phyloP scores from a whole-genome alignment of 2,888 invertebrate species.

The Ormyrus rosae region DNA sequence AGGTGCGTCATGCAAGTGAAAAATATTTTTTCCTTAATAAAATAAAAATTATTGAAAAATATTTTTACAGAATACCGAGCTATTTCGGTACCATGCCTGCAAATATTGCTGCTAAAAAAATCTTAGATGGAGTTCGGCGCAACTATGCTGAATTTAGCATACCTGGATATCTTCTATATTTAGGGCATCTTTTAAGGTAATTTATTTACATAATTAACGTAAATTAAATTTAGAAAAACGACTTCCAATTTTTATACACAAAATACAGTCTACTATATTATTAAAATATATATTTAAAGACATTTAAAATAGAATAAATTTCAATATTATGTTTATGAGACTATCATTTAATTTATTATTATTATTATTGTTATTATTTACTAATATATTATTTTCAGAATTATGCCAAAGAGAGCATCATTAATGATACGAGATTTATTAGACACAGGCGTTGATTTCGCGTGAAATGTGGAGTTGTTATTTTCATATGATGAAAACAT shows the following conservation, averaged over 20 bases:
- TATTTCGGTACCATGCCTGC: constrained; percentile 82
- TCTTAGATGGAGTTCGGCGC: constrained; percentile 80
- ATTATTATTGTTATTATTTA: no score
- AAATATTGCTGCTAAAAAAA: constrained; percentile 78
- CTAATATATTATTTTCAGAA: constrained; percentile 69
- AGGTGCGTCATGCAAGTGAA: constrained; percentile 73
- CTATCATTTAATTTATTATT: no score
- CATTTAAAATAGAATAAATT: no score
- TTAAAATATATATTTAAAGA: no score
- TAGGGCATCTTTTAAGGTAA: constrained; percentile 78
- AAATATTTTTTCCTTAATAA: constrained; percentile 8
- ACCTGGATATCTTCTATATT: constrained; percentile 79
- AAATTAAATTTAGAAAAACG: no score
- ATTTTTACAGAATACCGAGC: constrained; percentile 78
- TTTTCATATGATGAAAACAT: constrained; percentile 19
- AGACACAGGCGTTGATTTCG: constrained; percentile 82
- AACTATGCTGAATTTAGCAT: constrained; percentile 82
- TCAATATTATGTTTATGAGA: no score
- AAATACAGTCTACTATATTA: no score
- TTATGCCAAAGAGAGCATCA: constrained; percentile 80
- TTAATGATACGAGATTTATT: constrained; percentile 80
- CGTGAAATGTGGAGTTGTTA: constrained; percentile 65
- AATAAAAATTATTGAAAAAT: constrained; percentile 25
- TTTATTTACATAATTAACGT: constrained; percentile 1
- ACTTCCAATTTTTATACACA: no score